Percentiles rank a stretch among this genome's conserved stretches.
These are phyloP conservation scores for Halocaridina rubra DNA, from an alignment of 2,888 invertebrate genomes.

Conservation along the genomic window DNA sequence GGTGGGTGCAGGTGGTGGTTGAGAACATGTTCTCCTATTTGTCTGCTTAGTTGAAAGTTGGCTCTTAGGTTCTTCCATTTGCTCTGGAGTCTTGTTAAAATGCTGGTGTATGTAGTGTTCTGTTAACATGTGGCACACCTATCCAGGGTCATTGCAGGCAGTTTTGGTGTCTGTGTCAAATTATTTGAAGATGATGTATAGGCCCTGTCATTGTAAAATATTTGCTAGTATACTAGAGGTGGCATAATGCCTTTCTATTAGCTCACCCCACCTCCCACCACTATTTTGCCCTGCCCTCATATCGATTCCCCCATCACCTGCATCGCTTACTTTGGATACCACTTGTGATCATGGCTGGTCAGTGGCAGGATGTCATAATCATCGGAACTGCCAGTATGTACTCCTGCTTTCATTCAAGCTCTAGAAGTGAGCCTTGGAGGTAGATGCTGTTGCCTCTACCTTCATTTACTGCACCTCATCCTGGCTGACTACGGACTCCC, in stretches of 20 bases:
- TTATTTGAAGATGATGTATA: too few species aligned
- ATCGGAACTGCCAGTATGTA: too few species aligned
- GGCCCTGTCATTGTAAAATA: background rate
- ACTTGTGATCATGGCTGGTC: slow-evolving; percentile 22
- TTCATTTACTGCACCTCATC: slow-evolving; percentile 16
- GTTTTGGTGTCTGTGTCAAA: slow-evolving; percentile 37
- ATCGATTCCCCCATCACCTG: slow-evolving; percentile 30
- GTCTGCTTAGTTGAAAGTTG: slow-evolving; percentile 49
- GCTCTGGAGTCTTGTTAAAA: slow-evolving; percentile 51
- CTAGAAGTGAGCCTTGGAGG: too few species aligned
- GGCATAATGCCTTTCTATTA: background rate
- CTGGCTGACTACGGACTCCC: slow-evolving; percentile 26
- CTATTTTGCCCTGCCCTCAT: slow-evolving; percentile 17
- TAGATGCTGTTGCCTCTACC: slow-evolving; percentile 1
- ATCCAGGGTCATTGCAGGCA: slow-evolving; percentile 50
- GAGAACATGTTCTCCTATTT: slow-evolving; percentile 37
- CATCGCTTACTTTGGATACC: slow-evolving; percentile 33
- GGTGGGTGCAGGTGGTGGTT: slow-evolving; percentile 52
- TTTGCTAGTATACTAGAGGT: background rate
- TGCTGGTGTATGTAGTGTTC: slow-evolving; percentile 27
- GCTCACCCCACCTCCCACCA: slow-evolving; percentile 23
- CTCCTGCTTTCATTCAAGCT: too few species aligned
- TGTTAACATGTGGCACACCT: slow-evolving; percentile 30
- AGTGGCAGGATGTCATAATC: too few species aligned
- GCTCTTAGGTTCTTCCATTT: slow-evolving; percentile 29